Base-by-base conservation (phyloP, 35 echinoderm and acorn worm species). In the Ophiothrix spiculata region DNA sequence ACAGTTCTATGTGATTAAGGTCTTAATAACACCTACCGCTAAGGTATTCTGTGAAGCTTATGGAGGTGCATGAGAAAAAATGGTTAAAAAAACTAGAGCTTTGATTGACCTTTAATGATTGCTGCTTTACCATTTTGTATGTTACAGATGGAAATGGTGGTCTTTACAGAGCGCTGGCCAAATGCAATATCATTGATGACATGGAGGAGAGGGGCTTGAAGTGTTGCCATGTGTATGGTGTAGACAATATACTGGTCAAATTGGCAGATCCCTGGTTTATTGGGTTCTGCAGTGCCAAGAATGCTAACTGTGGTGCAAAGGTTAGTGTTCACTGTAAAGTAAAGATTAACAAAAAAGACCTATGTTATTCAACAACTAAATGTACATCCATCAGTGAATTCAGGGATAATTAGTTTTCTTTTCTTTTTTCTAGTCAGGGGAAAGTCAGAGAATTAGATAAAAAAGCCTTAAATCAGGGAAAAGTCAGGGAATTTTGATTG, bases 241-340 rank as follows among this genome's bases (percentile, higher is more conserved):
- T 98, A 4, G 95, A 98, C 46, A 98, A 98, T 77, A 98, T 98
- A 39, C 77, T 98, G 10, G 91, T 98, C 34, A 93, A 91, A 33
- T 90, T 98, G 88, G 95, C 95, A n/a, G 95, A 98, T 73, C 95
- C 95, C 13, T 37, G 90, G n/a, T 98, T 98, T 60, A 76, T 98
- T 10, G 95, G 95, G 56, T 98, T 98, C 74, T 98, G 95, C 33
- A 80, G 85, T 37, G 80, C 84, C 32, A 98, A 98, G 39, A 88
- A 88, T 2, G 95, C 95, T 13, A 90, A 93, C 56, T 98, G 95
- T 39, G 95, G 95, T n/a, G 95, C 95, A 1, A 98, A 98, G 95
- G 95, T 91, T n/a, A 81, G 88, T 31, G 33, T 12, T 32, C 19
- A 28, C n/a, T n/a, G n/a, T n/a, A 49, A 49, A 49, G 42, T 49